Base-by-base conservation (phyloP, 2,888 invertebrate genomes). In the Bursaphelenchus okinawaensis region DNA sequence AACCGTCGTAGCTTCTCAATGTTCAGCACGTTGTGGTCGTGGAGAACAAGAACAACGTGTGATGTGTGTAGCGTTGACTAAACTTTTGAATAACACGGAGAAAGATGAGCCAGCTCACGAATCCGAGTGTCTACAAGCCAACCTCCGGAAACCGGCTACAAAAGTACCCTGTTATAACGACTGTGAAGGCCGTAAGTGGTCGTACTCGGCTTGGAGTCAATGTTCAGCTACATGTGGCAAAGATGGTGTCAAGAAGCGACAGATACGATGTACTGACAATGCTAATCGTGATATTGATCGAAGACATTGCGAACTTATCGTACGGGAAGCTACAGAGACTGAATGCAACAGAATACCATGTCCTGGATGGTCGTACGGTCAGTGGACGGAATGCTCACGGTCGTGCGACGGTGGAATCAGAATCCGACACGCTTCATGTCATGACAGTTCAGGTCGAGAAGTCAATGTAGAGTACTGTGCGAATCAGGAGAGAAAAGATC, bases 361-460 rank as follows among this genome's bases (percentile, higher is more conserved):
- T 67, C 82, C 82, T 7, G 28, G 70, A 29, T 83, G 82, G 82
- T 61, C 62, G 1, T 82, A 79, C 59, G 76, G 76, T 9, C 69
- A 72, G 24, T 82, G 82, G 82, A 75, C 74, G 16, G 76, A 80
- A 65, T 85, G 85, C 71, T 83, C 84, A 4, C 75, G 79, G 24
- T 80, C 82, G 0, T 85, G 85, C 74, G 84, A 83, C 58, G 83
- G 83, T 4, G 85, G 85, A 16, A 77, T 80, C 6, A 82, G 84
- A 71, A 76, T 80, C 62, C 73, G 85, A 4, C 79, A 82, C 29
- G 84, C 83, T 4, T 75, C 74, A 62, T 85, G 85, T 73, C 75
- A 83, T 50, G 84, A 85, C 70, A 78, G 76, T 4, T 73, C 80
- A 16, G 83, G 82, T 9, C 72, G 82, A 26, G 80, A 82, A 26